Evolutionary conservation across 2,888 invertebrate species (phyloP).

Genomic region (Cotesia congregata): DNA sequence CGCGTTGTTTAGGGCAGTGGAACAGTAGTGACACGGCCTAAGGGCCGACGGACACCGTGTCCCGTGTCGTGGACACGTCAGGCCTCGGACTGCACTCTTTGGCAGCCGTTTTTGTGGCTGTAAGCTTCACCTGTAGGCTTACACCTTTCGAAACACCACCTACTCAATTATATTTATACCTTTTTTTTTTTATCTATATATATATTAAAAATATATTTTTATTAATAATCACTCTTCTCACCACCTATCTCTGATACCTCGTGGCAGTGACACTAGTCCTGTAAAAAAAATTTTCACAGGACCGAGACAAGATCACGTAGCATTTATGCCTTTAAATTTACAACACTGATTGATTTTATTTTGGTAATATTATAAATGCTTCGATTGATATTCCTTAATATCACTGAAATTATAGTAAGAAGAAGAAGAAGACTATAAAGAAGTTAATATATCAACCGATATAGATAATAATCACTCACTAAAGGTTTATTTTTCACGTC

Average conservation of each 20-base stretch:
- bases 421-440: slow-evolving; percentile 11
- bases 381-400: not conserved
- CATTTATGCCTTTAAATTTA: too few relatives aligned
- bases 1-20: slow-evolving; percentile 67
- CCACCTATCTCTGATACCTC: slow-evolving; percentile 17
- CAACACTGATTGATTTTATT: too few relatives aligned
- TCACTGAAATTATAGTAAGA: slow-evolving; percentile 1
- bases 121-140: slow-evolving; percentile 2
- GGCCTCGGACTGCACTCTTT: slow-evolving; percentile 36
- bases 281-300: not conserved
- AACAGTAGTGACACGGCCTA: slow-evolving; percentile 64
- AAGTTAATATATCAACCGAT: not conserved
- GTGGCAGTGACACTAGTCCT: slow-evolving; percentile 37
- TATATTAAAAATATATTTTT: not conserved
- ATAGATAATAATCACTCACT: slow-evolving; percentile 23
- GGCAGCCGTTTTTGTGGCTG: slow-evolving; percentile 25
- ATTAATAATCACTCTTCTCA: not conserved
- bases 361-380: too few relatives aligned
- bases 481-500: slow-evolving; percentile 10
- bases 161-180: not conserved
- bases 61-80: slow-evolving; percentile 41
- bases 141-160: slow-evolving; percentile 4
- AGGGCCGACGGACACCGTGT: slow-evolving; percentile 53
- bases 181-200: not conserved
- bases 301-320: too few relatives aligned